Evolutionary conservation across 1,140 invertebrate species (phyloP).

Genomic region (Paraescarpia echinospica): DNA sequence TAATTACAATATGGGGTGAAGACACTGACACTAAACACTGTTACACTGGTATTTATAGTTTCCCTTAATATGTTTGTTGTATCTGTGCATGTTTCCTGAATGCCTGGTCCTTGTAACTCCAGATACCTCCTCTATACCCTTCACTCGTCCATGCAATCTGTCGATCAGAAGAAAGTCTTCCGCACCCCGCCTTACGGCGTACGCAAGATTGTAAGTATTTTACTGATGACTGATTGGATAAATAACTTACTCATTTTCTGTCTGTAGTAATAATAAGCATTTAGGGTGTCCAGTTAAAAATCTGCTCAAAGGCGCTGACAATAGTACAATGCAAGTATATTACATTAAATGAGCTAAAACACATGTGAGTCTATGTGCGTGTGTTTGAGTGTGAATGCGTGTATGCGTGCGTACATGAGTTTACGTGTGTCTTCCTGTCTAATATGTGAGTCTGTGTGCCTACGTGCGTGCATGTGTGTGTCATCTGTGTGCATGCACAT

Average conservation of each 20-base stretch:
- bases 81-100: neutral
- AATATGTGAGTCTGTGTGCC: too few relatives aligned
- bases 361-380: neutral
- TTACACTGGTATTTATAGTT: neutral
- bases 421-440: neutral
- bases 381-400: neutral
- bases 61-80: neutral
- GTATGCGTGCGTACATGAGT: neutral
- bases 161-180: slow-evolving; percentile 75
- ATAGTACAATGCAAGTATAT: neutral
- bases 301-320: too few relatives aligned
- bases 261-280: too few relatives aligned
- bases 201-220: slow-evolving; percentile 58
- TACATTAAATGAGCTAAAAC: too few relatives aligned
- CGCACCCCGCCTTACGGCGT: slow-evolving; percentile 49
- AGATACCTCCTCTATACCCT: slow-evolving; percentile 59
- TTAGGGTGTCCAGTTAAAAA: too few relatives aligned
- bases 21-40: too few relatives aligned
- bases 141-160: slow-evolving; percentile 79
- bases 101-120: slow-evolving; percentile 19
- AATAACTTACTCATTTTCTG: neutral
- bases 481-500: too few relatives aligned
- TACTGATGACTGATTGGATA: neutral
- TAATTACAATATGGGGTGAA: too few relatives aligned
- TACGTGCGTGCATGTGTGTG: too few relatives aligned